Percentiles rank a stretch among this genome's conserved stretches.
phyloP scores from a whole-genome alignment of 2,888 invertebrate species.

The Omphaloscelis lunosa region DNA sequence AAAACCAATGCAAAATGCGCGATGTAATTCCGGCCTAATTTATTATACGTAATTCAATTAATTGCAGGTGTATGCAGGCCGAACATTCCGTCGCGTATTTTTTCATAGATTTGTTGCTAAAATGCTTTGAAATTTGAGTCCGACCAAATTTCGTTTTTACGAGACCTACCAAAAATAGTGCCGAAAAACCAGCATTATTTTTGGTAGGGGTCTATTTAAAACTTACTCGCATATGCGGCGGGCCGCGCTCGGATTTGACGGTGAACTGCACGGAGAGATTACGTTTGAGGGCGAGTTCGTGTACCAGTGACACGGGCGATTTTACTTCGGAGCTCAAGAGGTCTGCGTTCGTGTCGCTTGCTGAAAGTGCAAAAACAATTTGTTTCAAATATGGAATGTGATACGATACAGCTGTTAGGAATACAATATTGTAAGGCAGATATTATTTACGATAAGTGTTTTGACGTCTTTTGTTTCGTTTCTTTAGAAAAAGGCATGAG shows the following conservation, averaged over 20 bases:
- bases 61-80: background rate
- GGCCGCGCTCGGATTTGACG: slow-evolving; percentile 97
- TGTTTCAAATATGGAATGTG: background rate
- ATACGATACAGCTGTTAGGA: background rate
- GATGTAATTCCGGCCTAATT: background rate
- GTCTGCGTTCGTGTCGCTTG: slow-evolving; percentile 83
- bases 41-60: background rate
- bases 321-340: slow-evolving; percentile 93
- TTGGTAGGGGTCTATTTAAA: background rate
- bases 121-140: too few species aligned
- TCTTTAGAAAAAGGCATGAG: background rate
- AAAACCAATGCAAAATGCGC: background rate
- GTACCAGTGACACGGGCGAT: slow-evolving; percentile 98
- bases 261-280: slow-evolving; percentile 97
- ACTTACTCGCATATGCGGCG: slow-evolving; percentile 97
- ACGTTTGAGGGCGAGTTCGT: slow-evolving; percentile 98
- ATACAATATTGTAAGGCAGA: background rate
- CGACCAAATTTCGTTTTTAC: too few species aligned
- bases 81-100: background rate
- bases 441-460: background rate
- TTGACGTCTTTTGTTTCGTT: background rate
- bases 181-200: too few species aligned
- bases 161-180: too few species aligned
- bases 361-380: background rate
- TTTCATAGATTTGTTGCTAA: too few species aligned